Evolutionary conservation across 2,113 vertebrate genomes (phyloP), one percentile per base, ranked within the genome.

Genomic region (Eulemur macaco): DNA sequence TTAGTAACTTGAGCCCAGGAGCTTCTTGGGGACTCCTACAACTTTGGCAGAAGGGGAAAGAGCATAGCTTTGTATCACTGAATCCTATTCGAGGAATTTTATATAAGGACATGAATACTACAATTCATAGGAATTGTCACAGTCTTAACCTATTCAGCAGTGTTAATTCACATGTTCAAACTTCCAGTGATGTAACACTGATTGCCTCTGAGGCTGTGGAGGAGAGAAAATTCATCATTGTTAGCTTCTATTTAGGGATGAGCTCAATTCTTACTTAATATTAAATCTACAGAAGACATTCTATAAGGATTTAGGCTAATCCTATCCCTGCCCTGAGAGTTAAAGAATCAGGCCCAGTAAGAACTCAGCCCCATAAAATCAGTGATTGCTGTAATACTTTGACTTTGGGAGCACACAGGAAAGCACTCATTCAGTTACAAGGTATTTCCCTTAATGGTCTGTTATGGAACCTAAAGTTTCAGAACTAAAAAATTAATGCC

Each of bases 191-290:
- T 94, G 3, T 96, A 91, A 80, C 31, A 82, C 3, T 31, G 39
- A 86, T 63, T 93, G 39, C 37, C 34, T 94, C 23, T 73, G 60
- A 86, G n/a, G 23, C 34, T 93, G 25, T 76, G 47, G 76, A 89
- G 42, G 68, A 82, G 78, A 73, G 50, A 89, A 25, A 68, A 54
- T 56, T 86, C 25, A 63, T 95, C 37, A 80, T 47, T 95, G 37
- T 89, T 91, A 89, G 27, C 54, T 86, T 91, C 68, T 77, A 54
- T 78, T 21, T 81, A 76, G 73, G 52, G 15, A 92, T 76, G 29
- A 96, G 13, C 60, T 97, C 58, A 81, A 21, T 94, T 97, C 50
- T 87, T 42, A 86, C 47, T 93, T 92, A 93, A 86, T 90, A 80
- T 52, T 94, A 94, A 92, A 93, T 80, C 27, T 42, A 64, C 21